phyloP scores from a whole-genome alignment of 2,888 invertebrate species.

The Drosophila emarginata region DNA sequence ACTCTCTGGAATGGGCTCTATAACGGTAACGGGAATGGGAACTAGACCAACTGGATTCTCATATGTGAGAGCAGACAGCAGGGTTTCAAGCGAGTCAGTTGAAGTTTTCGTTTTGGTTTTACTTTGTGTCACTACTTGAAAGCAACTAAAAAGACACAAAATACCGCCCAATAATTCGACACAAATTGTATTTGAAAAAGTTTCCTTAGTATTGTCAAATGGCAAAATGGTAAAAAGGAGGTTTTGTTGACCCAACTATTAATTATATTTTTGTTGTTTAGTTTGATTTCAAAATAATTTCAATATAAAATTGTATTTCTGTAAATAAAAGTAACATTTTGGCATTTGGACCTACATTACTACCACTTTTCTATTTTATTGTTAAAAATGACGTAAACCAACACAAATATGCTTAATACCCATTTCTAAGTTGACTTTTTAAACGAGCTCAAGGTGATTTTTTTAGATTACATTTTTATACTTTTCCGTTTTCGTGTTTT shows the following conservation, averaged over 20 bases:
- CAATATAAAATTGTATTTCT: too few species aligned
- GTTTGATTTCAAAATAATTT: too few species aligned
- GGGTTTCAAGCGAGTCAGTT: background rate
- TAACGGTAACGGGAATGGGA: background rate
- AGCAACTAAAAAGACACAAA: conserved; percentile 30
- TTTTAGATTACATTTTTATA: background rate
- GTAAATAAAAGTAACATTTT: too few species aligned
- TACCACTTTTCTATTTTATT: background rate
- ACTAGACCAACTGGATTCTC: background rate
- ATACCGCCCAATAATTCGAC: conserved; percentile 59
- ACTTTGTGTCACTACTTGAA: conserved; percentile 48
- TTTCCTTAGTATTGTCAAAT: conserved; percentile 60
- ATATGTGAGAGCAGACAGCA: background rate
- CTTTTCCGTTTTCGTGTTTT: background rate
- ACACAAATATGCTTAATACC: conserved; percentile 4
- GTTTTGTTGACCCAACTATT: too few species aligned
- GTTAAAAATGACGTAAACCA: background rate
- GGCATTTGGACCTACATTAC: too few species aligned
- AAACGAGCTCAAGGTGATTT: background rate
- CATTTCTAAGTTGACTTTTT: background rate
- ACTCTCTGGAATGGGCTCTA: background rate
- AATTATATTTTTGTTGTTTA: too few species aligned
- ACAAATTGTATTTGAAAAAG: conserved; percentile 73
- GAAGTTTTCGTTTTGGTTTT: background rate
- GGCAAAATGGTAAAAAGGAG: conserved; percentile 21